Base-by-base conservation (phyloP, 2,113 vertebrate species). In the Ploceus nigricollis region DNA sequence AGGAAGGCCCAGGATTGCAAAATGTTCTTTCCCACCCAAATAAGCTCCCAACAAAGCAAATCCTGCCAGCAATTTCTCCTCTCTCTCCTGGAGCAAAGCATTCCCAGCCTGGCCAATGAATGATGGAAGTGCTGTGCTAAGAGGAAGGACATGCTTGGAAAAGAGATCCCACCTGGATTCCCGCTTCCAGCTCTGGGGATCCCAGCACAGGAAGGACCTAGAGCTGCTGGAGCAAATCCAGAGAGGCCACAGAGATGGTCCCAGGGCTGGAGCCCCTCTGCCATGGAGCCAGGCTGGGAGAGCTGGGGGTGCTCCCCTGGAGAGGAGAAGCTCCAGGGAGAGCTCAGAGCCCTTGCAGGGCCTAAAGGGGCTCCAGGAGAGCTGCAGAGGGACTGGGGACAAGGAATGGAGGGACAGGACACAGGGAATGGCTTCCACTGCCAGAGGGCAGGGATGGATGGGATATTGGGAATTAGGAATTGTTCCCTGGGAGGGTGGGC, bases 241-340 rank as follows among this genome's bases (percentile, higher is more conserved):
- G 50, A 66, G n/a, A 40, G 35, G n/a, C 30, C 69, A 28, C 0
- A 2, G 50, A 21, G 50, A 0, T 33, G 68, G 22, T 18, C 17
- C n/a, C 15, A 51, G 39, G 56, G 47, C 21, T 72, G 57, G 47
- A 83, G 45, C 13, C 10, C 10, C 47, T 63, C 50, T 57, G 47
- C 35, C 10, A 11, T 48, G 48, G 40, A 47, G 60, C 12, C 60
- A 48, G 82, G 19, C 82, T 65, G 60, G 42, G 20, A 42, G 42
- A 66, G 44, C 60, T 65, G 82, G 42, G 24, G 10, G 8, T 11
- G 69, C 5, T 65, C 70, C 15, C 15, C 18, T 40, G 70, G 58
- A 40, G 12, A 64, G 2, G 23, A 45, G n/a, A 56, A 56, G n/a
- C 0, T 64, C 58, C 40, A 47, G 42, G 12, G 13, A n/a, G 23